Evolutionary conservation across 2,888 invertebrate genomes (phyloP), one percentile per base, ranked within the genome.

Genomic region (Sinelater perroti): DNA sequence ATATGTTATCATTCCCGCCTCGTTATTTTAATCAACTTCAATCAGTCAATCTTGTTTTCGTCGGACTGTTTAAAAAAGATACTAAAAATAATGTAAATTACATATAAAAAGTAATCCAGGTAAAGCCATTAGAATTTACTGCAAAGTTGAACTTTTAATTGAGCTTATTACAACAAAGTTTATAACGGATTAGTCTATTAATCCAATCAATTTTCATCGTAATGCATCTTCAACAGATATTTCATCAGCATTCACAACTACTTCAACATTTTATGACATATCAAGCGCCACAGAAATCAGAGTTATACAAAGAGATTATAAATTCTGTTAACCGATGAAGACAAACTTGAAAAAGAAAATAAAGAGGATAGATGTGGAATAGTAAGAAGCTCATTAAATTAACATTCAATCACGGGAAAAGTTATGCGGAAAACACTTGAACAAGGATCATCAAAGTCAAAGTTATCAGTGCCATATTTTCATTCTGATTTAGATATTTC

Each of bases 401-500:
- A 13, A 13, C 6, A 5, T 3, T 13, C 14, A 4, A 33, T 33
- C 13, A 3, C 14, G n/a, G 3, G 2, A 24, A 33, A 33, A 33
- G 33, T 33, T 33, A 33, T 33, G 14, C 3, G 16, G 33, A 33
- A 33, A 4, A 33, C 33, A 2, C 33, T 13, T 2, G 33, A 33
- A 33, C 14, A 33, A 11, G 14, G 6, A 33, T 33, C 33, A n/a
- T 33, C 14, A 14, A n/a, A 33, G 11, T 13, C 33, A 33, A 4
- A 33, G 33, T 33, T 33, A 13, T 33, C 33, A 33, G 33, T 33
- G 33, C 14, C 33, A 2, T 33, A 13, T 33, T 33, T 16, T 33
- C 33, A 33, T 33, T 33, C 14, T 33, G n/a, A 33, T 4, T 16
- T 33, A 16, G 14, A 33, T 33, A 13, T 13, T 33, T 5, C 10